Base-by-base conservation (phyloP, 2,888 invertebrate species). In the Entomobrya multifasciata region DNA sequence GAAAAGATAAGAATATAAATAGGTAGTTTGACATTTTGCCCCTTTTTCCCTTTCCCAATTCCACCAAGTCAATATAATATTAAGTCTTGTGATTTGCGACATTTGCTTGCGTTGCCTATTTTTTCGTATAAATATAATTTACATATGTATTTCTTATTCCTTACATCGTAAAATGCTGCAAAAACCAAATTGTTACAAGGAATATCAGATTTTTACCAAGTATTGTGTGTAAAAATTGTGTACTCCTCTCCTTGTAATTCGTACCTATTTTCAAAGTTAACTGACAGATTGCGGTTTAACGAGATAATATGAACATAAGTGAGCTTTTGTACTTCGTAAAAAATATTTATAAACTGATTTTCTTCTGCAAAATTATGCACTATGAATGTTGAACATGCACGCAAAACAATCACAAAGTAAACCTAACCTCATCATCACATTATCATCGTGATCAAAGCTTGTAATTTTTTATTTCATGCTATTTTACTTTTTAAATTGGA, bases 211-310 rank as follows among this genome's bases (percentile, higher is more conserved):
- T n/a, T n/a, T n/a, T n/a, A n/a, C n/a, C n/a, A n/a, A n/a, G n/a
- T n/a, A n/a, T n/a, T n/a, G n/a, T n/a, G n/a, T n/a, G n/a, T n/a
- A n/a, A n/a, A n/a, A n/a, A n/a, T n/a, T n/a, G n/a, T n/a, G n/a
- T n/a, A n/a, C n/a, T n/a, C n/a, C n/a, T n/a, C n/a, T n/a, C n/a
- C n/a, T n/a, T n/a, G n/a, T n/a, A n/a, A n/a, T n/a, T n/a, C n/a
- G n/a, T n/a, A n/a, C n/a, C n/a, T n/a, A 49, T 49, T 52, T 52
- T 5, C 15, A 52, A 52, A n/a, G n/a, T 20, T 17, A 5, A 52
- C 52, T 52, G 52, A 52, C 52, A 52, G 52, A 52, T n/a, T 52
- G 52, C 52, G 52, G 52, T 52, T 52, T 52, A 52, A 52, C 52
- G 17, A 52, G 52, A 52, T 52, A 52, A 52, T 52, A 15, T n/a